Evolutionary conservation across 1,140 invertebrate genomes (phyloP), one percentile per base, ranked within the genome.

Genomic region (Drosophila grimshawi): DNA sequence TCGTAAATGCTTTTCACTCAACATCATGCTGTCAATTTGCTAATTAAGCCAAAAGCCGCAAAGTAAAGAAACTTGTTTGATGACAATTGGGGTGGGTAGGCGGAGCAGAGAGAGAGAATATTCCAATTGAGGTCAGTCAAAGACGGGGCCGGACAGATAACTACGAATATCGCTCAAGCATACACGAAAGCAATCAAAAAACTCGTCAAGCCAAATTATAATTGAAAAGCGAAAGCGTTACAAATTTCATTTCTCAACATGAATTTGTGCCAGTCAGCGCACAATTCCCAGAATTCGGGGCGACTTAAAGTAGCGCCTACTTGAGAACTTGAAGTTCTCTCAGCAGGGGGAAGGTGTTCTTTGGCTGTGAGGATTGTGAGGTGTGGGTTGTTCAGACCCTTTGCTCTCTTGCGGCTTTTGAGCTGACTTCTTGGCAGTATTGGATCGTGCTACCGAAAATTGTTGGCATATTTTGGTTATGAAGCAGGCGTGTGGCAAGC

Each of bases 141-240:
- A 48, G 70, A 45, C 53, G 53, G 8, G 41, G 19, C 30, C 48
- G 43, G 65, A 78, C 66, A 71, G 66, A 79, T 63, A 76, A 71
- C 76, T 72, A 39, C 73, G 72, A 79, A 72, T 67, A 63, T 39
- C 73, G 76, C 68, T 76, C 74, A 67, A 55, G 67, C 76, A 67
- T 63, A 76, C 67, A 67, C 46, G 62, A 76, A 76, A 79, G 76
- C 76, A 78, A 78, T 76, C 76, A 78, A 66, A 78, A 76, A 63
- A 66, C 60, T 78, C 73, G 73, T 76, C 72, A 76, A 57, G 73
- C 57, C 29, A 66, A 76, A 76, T 67, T 75, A 61, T 72, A 76
- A 78, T 78, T 78, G 73, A 78, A 78, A 63, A 76, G 73, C 67
- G 76, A 78, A 78, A 78, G 76, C 67, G 76, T 76, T 71, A 66